A percentile compares a stretch with the other conserved stretches of the same genome.
Evolutionary conservation across 2,888 invertebrate genomes (phyloP).

Genomic region (Thymelicus acteon): DNA sequence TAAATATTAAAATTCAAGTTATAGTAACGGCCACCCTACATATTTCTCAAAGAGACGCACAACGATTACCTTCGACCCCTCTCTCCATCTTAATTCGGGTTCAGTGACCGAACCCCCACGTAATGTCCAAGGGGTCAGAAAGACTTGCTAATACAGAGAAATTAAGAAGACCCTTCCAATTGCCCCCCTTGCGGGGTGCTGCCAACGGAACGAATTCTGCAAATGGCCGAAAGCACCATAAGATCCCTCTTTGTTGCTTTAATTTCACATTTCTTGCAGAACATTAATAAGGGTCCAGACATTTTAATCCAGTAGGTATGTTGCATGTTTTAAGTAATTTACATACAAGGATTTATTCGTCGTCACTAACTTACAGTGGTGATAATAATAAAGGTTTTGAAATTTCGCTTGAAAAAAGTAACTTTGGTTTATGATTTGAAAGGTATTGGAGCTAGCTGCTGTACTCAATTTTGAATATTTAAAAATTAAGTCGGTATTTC

Average conservation of each 20-base stretch:
- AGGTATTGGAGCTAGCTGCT: no score
- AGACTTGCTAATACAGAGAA: slow-evolving; percentile 78
- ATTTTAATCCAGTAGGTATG: slow-evolving; percentile 7
- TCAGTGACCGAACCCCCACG: slow-evolving; percentile 76
- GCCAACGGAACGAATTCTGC: slow-evolving; percentile 36
- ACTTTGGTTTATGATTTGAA: no score
- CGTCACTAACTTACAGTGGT: no score
- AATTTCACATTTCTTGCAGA: slow-evolving; percentile 35
- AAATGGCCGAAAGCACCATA: slow-evolving; percentile 41
- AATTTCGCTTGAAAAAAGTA: no score
- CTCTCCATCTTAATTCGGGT: slow-evolving; percentile 76
- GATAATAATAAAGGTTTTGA: no score
- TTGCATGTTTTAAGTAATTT: neutral
- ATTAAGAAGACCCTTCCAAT: slow-evolving; percentile 81
- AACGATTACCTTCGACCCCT: slow-evolving; percentile 39
- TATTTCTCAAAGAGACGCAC: slow-evolving; percentile 27
- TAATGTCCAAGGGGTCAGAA: slow-evolving; percentile 78
- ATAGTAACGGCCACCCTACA: slow-evolving; percentile 18
- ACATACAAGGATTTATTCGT: no score
- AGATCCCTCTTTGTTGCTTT: slow-evolving; percentile 28
- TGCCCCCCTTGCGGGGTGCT: slow-evolving; percentile 52
- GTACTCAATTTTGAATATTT: no score
- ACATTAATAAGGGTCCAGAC: slow-evolving; percentile 21
- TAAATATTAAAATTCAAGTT: slow-evolving; percentile 16
- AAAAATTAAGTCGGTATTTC: no score